Evolutionary conservation across 2,113 vertebrate species (phyloP), one percentile per base, ranked within the genome.

Genomic region (Oncorhynchus clarkii): DNA sequence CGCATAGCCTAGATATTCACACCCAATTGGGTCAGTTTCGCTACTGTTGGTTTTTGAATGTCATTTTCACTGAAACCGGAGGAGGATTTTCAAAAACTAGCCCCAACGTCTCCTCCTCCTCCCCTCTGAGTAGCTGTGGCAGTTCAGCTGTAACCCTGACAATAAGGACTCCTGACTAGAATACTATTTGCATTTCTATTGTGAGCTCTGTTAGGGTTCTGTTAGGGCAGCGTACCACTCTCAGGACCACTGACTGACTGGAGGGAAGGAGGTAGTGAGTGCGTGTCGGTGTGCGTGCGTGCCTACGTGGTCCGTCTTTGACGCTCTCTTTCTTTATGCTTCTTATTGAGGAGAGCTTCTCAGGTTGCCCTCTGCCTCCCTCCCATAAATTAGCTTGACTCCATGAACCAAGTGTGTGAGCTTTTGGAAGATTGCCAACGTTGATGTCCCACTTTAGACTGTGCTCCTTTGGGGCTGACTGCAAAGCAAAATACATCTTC

Each of bases 111-210:
- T 26, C 27, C 18, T 16, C 11, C 24, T 64, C 72, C 54, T 34
- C 31, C 49, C 24, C 24, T 49, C 39, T 22, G 29, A 67, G 73
- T 87, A 85, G 89, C 84, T 83, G 79, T 81, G 81, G 79, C 79
- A 54, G 80, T 70, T 48, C 82, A 79, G 85, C 86, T 87, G 84
- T 75, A 64, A 77, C 78, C 76, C 73, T 67, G 83, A 88, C 85
- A 91, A 90, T 72, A 74, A 72, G 49, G 69, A 82, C 29, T 77
- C 75, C 68, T 59, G 34, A 84, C 73, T 70, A 81, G 59, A 27
- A 76, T 24, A 22, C 76, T 77, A 87, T 88, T 90, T 78, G 85
- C 83, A 88, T 89, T 81, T 85, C 65, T 20, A 77, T 89, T 89
- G 84, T 88, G 73, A 13, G 69, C 64, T 64, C 76, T 76, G 79